Evolutionary conservation across 2,113 vertebrate genomes (phyloP).

Genomic region (sheep (Ovis aries)): DNA sequence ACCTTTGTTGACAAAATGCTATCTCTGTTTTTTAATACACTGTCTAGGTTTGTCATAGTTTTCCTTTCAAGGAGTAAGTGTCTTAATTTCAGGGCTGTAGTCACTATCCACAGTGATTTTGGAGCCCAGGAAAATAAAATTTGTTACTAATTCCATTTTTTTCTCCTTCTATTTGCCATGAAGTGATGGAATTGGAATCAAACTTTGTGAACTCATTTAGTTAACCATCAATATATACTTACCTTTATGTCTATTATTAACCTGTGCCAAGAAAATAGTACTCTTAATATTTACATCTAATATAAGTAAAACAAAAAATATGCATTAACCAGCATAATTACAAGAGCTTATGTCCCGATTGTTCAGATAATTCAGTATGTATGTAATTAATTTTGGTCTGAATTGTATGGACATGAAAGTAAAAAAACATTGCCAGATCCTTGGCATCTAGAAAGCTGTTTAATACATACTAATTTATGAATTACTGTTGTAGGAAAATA

Average conservation of each 20-base stretch:
- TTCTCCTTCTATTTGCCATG: background rate
- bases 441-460: background rate
- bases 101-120: background rate
- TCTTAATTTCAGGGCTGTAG: background rate
- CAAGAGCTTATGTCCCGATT: background rate
- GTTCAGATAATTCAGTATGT: background rate
- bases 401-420: background rate
- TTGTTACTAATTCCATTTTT: background rate
- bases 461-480: background rate
- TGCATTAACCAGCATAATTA: background rate
- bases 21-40: background rate
- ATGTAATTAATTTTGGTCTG: background rate
- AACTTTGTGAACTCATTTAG: background rate
- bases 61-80: background rate
- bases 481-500: background rate
- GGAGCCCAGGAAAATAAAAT: background rate
- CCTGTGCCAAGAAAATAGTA: background rate
- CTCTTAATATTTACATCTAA: background rate
- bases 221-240: background rate
- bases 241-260: background rate
- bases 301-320: background rate
- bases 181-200: background rate
- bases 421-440: background rate
- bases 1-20: background rate
- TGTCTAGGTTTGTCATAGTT: background rate